phyloP scores from a whole-genome alignment of 2,888 invertebrate genomes.

The Tetropium fuscum region DNA sequence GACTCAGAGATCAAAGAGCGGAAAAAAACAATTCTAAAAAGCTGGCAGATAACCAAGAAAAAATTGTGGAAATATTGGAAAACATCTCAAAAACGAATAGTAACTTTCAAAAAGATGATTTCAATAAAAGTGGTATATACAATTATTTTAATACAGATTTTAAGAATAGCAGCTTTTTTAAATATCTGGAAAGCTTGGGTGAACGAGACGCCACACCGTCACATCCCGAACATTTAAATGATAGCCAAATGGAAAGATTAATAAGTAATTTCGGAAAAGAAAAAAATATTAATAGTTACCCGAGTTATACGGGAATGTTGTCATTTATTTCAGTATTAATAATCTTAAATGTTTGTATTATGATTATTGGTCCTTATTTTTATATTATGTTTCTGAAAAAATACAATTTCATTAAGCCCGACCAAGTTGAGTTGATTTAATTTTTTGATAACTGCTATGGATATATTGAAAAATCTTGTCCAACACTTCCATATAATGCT shows the following conservation, averaged over 20 bases:
- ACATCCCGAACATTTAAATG: too few relatives aligned
- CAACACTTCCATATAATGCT: too few relatives aligned
- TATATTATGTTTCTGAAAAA: background rate
- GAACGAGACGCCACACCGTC: too few relatives aligned
- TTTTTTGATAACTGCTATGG: too few relatives aligned
- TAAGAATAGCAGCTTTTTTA: slow-evolving; percentile 6
- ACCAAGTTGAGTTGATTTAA: slow-evolving; percentile 7
- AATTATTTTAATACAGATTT: slow-evolving; percentile 18
- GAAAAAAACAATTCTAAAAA: background rate
- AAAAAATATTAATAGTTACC: background rate
- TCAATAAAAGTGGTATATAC: slow-evolving; percentile 2
- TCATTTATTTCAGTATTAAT: slow-evolving; percentile 1
- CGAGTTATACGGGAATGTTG: slow-evolving; percentile 12
- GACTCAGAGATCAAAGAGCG: background rate
- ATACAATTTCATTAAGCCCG: background rate
- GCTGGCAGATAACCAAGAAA: too few relatives aligned
- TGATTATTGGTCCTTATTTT: background rate
- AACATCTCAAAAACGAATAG: background rate
- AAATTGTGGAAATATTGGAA: background rate
- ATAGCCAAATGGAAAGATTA: slow-evolving; percentile 10
- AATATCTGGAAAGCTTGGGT: slow-evolving; percentile 3
- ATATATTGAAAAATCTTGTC: too few relatives aligned
- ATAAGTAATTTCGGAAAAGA: background rate
- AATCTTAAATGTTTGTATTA: slow-evolving; percentile 1
- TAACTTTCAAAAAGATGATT: background rate